Conservation (phyloP, 2,113 vertebrate species). For the Stictonetta naevosa region DNA sequence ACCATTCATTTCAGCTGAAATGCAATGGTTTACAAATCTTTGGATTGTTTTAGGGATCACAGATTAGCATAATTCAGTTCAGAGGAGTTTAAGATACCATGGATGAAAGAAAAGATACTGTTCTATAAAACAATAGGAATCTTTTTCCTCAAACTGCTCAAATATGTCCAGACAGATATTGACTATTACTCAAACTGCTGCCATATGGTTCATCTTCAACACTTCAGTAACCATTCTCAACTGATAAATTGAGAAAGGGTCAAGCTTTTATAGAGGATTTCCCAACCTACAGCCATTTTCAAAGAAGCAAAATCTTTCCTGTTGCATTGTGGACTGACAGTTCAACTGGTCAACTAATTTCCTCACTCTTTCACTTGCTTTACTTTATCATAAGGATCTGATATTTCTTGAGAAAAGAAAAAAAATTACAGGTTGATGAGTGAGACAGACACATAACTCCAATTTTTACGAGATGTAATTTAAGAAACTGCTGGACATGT, state of each 20-base stretch:
- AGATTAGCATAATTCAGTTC: not conserved
- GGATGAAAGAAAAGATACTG: not conserved
- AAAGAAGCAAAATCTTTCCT: not conserved
- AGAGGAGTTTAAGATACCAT: not conserved
- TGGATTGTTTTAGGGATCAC: not conserved
- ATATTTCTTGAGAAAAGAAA: not conserved
- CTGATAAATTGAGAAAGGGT: not conserved
- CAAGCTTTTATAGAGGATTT: not conserved
- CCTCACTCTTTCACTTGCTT: not conserved
- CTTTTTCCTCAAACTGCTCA: not conserved
- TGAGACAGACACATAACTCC: not conserved
- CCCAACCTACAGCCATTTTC: not conserved
- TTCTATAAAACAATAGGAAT: not conserved
- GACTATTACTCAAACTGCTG: too few species aligned
- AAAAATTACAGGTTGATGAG: not conserved
- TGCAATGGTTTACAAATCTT: not conserved
- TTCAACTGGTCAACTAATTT: not conserved
- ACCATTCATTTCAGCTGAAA: not conserved
- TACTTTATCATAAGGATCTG: not conserved
- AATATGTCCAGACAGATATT: too few species aligned
- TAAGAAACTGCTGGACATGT: not conserved
- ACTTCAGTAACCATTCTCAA: not conserved
- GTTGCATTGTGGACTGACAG: not conserved
- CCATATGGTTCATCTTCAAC: not conserved
- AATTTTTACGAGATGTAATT: not conserved